Evolutionary conservation across 2,888 invertebrate species (phyloP).

Genomic region (Steromphala cineraria): DNA sequence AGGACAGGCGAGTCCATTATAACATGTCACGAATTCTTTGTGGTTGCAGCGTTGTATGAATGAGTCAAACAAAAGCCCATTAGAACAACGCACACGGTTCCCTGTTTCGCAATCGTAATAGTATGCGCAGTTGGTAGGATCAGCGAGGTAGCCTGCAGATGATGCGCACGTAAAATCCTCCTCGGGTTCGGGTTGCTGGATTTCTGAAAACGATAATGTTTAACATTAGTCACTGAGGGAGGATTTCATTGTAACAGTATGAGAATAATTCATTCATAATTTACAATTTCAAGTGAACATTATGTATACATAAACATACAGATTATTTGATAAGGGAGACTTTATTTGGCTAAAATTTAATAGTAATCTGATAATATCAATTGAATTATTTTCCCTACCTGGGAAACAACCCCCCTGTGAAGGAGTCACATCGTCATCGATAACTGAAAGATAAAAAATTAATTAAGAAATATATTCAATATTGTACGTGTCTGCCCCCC

Average conservation of each 20-base stretch:
- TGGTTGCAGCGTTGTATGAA: slow-evolving; percentile 49
- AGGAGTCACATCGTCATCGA: slow-evolving; percentile 44
- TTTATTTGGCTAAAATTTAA: too few relatives aligned
- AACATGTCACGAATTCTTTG: slow-evolving; percentile 54
- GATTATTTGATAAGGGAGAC: too few relatives aligned
- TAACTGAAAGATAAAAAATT: slow-evolving; percentile 26
- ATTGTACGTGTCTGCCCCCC: too few relatives aligned
- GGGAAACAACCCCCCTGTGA: slow-evolving; percentile 49
- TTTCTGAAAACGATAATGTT: slow-evolving; percentile 34
- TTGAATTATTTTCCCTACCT: slow-evolving; percentile 38
- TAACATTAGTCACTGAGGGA: too few relatives aligned
- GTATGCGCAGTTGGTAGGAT: slow-evolving; percentile 57
- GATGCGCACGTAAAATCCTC: slow-evolving; percentile 66
- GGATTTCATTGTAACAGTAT: too few relatives aligned
- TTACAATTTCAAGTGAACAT: too few relatives aligned
- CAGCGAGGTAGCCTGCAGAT: slow-evolving; percentile 44
- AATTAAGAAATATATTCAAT: neutral
- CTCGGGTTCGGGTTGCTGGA: slow-evolving; percentile 44
- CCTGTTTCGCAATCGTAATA: slow-evolving; percentile 44
- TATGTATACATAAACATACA: too few relatives aligned
- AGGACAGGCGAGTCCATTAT: slow-evolving; percentile 47
- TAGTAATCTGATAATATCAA: too few relatives aligned
- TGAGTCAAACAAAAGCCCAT: slow-evolving; percentile 51
- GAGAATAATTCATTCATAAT: too few relatives aligned
- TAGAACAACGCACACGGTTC: slow-evolving; percentile 47